A percentile compares a stretch with the other conserved stretches of the same genome.
phyloP scores from a whole-genome alignment of 2,888 invertebrate species.

The Megastigmus dorsalis region DNA sequence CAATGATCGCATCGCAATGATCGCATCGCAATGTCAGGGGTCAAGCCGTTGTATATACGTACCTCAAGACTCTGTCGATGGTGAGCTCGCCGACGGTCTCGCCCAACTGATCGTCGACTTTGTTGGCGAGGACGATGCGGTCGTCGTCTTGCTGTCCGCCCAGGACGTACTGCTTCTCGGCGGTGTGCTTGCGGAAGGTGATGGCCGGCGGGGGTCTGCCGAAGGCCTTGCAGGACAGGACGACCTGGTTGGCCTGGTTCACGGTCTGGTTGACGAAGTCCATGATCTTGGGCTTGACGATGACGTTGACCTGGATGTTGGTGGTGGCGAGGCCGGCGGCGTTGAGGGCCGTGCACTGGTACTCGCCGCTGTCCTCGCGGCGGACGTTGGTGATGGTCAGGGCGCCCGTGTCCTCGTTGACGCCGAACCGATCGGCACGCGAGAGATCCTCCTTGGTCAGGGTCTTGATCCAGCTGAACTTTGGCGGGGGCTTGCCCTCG shows the following conservation, averaged over 20 bases:
- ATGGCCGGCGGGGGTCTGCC: slow-evolving; percentile 89
- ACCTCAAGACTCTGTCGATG: slow-evolving; percentile 76
- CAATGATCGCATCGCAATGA: neutral
- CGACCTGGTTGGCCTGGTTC: slow-evolving; percentile 79
- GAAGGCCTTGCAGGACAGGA: slow-evolving; percentile 84
- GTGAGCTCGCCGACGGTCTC: slow-evolving; percentile 81
- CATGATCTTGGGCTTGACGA: slow-evolving; percentile 88
- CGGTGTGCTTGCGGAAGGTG: slow-evolving; percentile 86
- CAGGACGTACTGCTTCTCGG: slow-evolving; percentile 78
- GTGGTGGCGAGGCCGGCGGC: slow-evolving; percentile 84
- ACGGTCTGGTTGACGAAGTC: slow-evolving; percentile 85
- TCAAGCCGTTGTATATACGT: too few relatives aligned
- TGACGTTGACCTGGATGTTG: slow-evolving; percentile 81
- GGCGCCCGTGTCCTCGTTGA: slow-evolving; percentile 83
- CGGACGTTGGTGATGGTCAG: slow-evolving; percentile 84
- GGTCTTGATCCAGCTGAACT: slow-evolving; percentile 88
- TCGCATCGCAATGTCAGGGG: neutral
- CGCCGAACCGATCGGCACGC: slow-evolving; percentile 81
- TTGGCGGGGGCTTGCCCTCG: slow-evolving; percentile 88
- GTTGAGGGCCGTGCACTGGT: slow-evolving; percentile 88
- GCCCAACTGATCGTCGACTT: slow-evolving; percentile 75
- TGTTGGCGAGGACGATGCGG: slow-evolving; percentile 80
- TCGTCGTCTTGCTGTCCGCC: slow-evolving; percentile 82
- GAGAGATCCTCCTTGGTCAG: slow-evolving; percentile 84
- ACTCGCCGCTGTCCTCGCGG: slow-evolving; percentile 86